Conservation (phyloP, 2,797 vertebrate genomes). For the Bradypodion ventrale region DNA sequence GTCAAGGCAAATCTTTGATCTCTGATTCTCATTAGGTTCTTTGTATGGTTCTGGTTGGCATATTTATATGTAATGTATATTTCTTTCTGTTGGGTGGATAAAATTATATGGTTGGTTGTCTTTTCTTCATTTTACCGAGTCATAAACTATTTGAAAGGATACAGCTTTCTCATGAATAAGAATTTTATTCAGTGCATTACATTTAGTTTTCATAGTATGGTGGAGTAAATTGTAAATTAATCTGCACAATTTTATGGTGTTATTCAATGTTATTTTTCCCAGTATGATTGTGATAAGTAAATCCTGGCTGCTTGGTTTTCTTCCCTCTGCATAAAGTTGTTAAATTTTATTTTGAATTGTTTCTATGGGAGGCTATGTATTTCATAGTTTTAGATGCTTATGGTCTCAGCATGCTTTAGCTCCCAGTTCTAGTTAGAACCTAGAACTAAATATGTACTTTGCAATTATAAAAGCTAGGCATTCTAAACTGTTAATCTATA, state of each 20-base stretch:
- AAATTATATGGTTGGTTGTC: neutral
- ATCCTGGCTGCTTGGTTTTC: neutral
- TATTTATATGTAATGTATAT: neutral
- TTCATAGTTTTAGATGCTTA: neutral
- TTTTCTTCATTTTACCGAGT: neutral
- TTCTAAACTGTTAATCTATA: neutral
- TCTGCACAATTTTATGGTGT: neutral
- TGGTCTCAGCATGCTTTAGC: no score
- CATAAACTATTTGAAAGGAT: neutral
- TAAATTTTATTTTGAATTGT: slow-evolving; percentile 29
- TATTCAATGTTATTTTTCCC: neutral
- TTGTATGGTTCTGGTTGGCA: neutral
- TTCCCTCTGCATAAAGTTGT: slow-evolving; percentile 5
- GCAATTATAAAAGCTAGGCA: neutral
- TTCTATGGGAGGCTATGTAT: slow-evolving; percentile 25
- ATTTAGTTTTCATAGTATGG: neutral
- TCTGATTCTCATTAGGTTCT: neutral
- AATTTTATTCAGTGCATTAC: neutral
- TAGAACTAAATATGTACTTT: no score
- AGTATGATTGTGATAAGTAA: neutral
- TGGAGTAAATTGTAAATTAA: neutral
- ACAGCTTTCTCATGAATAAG: neutral
- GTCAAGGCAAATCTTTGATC: neutral
- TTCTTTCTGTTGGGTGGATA: neutral
- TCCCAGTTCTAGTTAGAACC: no score